Percentiles rank a stretch among this genome's conserved stretches.
Evolutionary conservation across 2,888 invertebrate species (phyloP).

Genomic region (Drosophila mayaguana): DNA sequence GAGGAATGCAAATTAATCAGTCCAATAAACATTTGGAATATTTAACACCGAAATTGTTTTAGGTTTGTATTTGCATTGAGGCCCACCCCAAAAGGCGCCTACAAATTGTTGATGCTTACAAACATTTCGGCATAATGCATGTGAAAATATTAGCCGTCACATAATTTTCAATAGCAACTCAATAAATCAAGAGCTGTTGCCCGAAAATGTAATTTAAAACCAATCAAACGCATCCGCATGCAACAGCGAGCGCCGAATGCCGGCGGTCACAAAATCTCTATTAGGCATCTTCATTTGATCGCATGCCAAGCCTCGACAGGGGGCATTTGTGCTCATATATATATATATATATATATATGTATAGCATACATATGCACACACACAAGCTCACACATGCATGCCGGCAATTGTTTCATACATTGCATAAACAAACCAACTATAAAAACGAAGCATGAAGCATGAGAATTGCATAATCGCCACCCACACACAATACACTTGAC

Average conservation of each 20-base stretch:
- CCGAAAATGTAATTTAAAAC: slow-evolving; percentile 65
- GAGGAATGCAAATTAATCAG: slow-evolving; percentile 19
- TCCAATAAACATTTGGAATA: slow-evolving; percentile 20
- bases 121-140: slow-evolving; percentile 4
- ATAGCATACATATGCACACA: not conserved
- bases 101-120: not conserved
- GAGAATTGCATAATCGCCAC: slow-evolving; percentile 25
- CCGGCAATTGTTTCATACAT: slow-evolving; percentile 37
- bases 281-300: slow-evolving; percentile 55
- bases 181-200: slow-evolving; percentile 38
- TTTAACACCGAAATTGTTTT: slow-evolving; percentile 9
- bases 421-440: slow-evolving; percentile 43
- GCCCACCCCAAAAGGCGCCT: not conserved
- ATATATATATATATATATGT: not conserved
- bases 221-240: slow-evolving; percentile 71
- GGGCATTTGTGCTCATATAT: slow-evolving; percentile 6
- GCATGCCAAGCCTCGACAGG: slow-evolving; percentile 15
- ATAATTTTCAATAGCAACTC: slow-evolving; percentile 30
- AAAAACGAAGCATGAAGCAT: slow-evolving; percentile 22
- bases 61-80: slow-evolving; percentile 13
- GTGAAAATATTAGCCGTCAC: slow-evolving; percentile 2
- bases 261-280: slow-evolving; percentile 57
- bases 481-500: slow-evolving; percentile 25
- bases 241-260: slow-evolving; percentile 54
- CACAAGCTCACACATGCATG: not conserved